Conservation (phyloP, 2,113 vertebrate species). For the Charina bottae region DNA sequence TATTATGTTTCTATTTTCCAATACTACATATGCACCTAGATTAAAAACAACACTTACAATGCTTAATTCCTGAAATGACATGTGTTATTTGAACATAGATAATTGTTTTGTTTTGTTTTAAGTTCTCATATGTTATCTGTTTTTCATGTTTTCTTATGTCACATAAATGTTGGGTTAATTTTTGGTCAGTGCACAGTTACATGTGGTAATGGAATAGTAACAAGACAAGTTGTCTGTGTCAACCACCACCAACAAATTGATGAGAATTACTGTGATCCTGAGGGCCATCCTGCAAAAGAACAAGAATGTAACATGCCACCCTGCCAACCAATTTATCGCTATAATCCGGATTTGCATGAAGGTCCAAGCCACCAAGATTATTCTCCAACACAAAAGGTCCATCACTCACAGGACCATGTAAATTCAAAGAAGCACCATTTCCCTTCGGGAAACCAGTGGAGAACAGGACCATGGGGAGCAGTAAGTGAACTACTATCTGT, state of each 20-base stretch:
- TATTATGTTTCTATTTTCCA: background rate
- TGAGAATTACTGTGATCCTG: slow-evolving; percentile 85
- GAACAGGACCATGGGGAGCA: slow-evolving; percentile 96
- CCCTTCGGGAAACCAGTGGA: slow-evolving; percentile 85
- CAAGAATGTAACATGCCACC: slow-evolving; percentile 82
- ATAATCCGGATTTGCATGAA: slow-evolving; percentile 71
- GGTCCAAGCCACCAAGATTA: slow-evolving; percentile 74
- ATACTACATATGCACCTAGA: background rate
- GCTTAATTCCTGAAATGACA: background rate
- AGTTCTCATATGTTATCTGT: slow-evolving; percentile 31
- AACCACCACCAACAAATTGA: slow-evolving; percentile 85
- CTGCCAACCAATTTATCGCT: slow-evolving; percentile 77
- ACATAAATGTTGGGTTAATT: slow-evolving; percentile 53
- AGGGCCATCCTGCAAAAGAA: slow-evolving; percentile 76
- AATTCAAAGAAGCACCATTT: slow-evolving; percentile 82
- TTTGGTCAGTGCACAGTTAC: slow-evolving; percentile 89
- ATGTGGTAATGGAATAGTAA: slow-evolving; percentile 82
- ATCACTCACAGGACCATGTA: slow-evolving; percentile 73
- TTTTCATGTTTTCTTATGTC: slow-evolving; percentile 23
- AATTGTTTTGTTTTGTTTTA: slow-evolving; percentile 23
- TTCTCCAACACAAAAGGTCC: slow-evolving; percentile 67
- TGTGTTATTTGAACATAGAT: background rate
- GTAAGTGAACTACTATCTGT: slow-evolving; percentile 74
- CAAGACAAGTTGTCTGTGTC: slow-evolving; percentile 86
- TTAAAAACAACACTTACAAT: background rate